phyloP scores from a whole-genome alignment of 2,888 invertebrate genomes.

The Sceliomorpha sp. region DNA sequence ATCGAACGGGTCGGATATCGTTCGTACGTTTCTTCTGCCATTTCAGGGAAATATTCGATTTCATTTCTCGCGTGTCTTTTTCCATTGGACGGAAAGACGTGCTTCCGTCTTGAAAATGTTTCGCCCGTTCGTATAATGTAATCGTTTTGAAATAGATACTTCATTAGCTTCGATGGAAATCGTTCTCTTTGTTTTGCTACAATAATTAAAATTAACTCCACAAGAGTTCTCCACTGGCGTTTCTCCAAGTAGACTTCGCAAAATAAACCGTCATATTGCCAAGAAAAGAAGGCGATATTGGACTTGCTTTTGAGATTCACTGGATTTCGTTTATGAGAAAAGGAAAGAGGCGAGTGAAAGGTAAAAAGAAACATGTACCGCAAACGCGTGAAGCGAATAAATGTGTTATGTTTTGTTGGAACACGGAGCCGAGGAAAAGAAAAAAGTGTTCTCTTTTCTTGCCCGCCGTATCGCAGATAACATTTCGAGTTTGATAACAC shows the following conservation, averaged over 20 bases:
- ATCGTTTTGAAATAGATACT: neutral
- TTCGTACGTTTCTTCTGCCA: too few species aligned
- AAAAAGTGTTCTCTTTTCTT: too few species aligned
- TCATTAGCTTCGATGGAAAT: conserved; percentile 2
- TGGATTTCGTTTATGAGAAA: conserved; percentile 32
- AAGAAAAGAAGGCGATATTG: conserved; percentile 37
- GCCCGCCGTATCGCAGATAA: too few species aligned
- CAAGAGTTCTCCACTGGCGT: conserved; percentile 28
- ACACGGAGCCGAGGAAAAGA: conserved; percentile 19
- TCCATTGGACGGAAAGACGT: too few species aligned
- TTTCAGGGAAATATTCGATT: too few species aligned
- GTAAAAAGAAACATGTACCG: conserved; percentile 10
- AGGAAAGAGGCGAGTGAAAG: conserved; percentile 13
- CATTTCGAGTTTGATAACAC: too few species aligned
- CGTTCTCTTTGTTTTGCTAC: neutral
- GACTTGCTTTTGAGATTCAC: conserved; percentile 35
- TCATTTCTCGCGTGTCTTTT: too few species aligned
- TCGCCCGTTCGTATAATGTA: too few species aligned
- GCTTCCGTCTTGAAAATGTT: too few species aligned
- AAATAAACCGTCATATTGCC: conserved; percentile 21
- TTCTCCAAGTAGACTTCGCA: conserved; percentile 28
- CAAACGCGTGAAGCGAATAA: conserved; percentile 5
- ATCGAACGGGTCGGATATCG: too few species aligned
- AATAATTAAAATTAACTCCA: conserved; percentile 42
- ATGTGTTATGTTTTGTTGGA: conserved; percentile 2